Conservation (phyloP, 1,140 invertebrate species). For the Bicyclus anynana region DNA sequence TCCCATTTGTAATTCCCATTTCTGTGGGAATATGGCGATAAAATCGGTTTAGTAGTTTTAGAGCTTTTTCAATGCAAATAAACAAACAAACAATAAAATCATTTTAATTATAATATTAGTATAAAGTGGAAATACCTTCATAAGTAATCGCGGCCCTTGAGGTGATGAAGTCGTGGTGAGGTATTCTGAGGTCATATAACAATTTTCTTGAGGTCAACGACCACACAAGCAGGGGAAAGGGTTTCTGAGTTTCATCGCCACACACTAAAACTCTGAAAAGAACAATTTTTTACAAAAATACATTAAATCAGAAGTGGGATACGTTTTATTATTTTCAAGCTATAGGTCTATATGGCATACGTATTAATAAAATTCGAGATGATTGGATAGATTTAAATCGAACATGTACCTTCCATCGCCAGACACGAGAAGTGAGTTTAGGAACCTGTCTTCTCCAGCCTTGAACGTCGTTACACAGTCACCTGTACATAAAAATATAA, state of each 20-base stretch:
- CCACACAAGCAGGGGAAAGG: conserved; percentile 93
- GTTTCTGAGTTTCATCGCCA: conserved; percentile 94
- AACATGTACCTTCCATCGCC: conserved; percentile 86
- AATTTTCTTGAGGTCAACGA: conserved; percentile 89
- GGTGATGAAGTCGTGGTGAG: conserved; percentile 93
- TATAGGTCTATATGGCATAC: too few relatives aligned
- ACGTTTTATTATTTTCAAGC: too few relatives aligned
- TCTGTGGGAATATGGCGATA: too few relatives aligned
- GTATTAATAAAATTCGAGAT: too few relatives aligned
- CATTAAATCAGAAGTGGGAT: too few relatives aligned
- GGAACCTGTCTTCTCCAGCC: conserved; percentile 91
- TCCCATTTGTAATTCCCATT: too few relatives aligned
- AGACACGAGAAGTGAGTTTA: conserved; percentile 91
- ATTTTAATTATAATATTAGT: too few relatives aligned
- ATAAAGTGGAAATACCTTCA: conserved; percentile 84
- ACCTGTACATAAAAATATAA: conserved; percentile 56
- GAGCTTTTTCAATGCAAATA: too few relatives aligned
- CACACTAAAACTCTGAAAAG: conserved; percentile 86
- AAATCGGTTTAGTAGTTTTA: too few relatives aligned
- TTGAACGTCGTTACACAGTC: conserved; percentile 93
- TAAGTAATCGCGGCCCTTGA: conserved; percentile 90
- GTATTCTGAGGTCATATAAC: conserved; percentile 90
- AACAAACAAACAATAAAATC: too few relatives aligned
- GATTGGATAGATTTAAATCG: neutral
- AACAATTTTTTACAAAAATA: neutral